Base-by-base conservation (phyloP, 2,888 invertebrate species). In the Acutogordius australiensis region DNA sequence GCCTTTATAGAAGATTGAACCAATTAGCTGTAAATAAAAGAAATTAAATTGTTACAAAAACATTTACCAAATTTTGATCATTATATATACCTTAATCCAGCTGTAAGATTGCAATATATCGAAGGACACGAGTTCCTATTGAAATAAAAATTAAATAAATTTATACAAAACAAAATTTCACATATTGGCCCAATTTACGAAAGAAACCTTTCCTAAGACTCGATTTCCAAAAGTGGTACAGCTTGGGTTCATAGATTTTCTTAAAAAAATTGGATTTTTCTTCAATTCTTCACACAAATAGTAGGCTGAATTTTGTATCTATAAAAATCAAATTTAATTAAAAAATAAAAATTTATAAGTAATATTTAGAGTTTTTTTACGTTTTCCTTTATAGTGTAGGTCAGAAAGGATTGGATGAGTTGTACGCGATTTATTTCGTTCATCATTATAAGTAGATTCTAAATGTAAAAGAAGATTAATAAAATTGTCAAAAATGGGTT, bases 71-170 rank as follows among this genome's bases (percentile, higher is more conserved):
- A 37, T 37, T 37, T 18, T 37, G 8, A 37, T 37, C 8, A n/a
- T n/a, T n/a, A n/a, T n/a, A n/a, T n/a, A n/a, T 51, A 51, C 51
- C 23, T 51, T 51, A n/a, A 51, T 51, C 51, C 51, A 51, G 26
- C 51, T 21, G 26, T 51, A 51, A 51, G 51, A 8, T 21, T 51
- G 51, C 8, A 51, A 23, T n/a, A 51, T 51, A 51, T 51, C 51
- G n/a, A 51, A 21, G 18, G 51, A 51, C 51, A 51, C 23, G 23
- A n/a, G 8, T 21, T 8, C 51, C 51, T 51, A 23, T 4, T n/a
- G 8, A 51, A 37, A 37, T 37, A 13, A n/a, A 13, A 37, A 37
- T 8, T 37, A n/a, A n/a, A n/a, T n/a, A n/a, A n/a, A n/a, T n/a
- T n/a, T n/a, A n/a, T n/a, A n/a, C n/a, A n/a, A n/a, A n/a, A n/a